Percentiles rank a stretch among this genome's conserved stretches.
These are phyloP conservation scores for Eumaeus atala DNA, from an alignment of 1,140 invertebrate species.

Conservation along the genomic window DNA sequence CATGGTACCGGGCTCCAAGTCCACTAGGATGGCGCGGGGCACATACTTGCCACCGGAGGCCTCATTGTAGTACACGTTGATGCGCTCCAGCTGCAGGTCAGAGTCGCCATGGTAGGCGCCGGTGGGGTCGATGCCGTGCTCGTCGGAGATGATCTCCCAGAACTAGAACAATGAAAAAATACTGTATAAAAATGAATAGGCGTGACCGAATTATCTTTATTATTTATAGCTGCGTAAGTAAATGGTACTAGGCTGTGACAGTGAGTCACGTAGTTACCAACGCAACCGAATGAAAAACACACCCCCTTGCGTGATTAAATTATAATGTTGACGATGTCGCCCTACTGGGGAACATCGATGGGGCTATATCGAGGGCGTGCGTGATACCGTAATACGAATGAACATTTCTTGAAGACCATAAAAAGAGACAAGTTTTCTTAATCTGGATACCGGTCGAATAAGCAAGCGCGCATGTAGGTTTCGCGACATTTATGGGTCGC, in stretches of 20 bases:
- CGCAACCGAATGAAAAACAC: conserved; percentile 35
- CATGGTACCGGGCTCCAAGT: conserved; percentile 96
- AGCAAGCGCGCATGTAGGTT: not conserved
- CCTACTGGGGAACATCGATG: conserved; percentile 31
- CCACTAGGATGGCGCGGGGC: conserved; percentile 91
- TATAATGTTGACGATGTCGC: conserved; percentile 35
- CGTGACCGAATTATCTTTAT: not conserved
- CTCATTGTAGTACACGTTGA: conserved; percentile 94
- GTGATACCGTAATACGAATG: not conserved
- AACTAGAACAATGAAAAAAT: conserved; percentile 78
- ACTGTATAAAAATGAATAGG: not conserved
- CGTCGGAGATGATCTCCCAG: conserved; percentile 95
- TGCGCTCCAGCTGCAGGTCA: conserved; percentile 89
- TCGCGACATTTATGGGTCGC: conserved; percentile 1
- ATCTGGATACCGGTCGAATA: not conserved
- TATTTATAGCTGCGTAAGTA: not conserved
- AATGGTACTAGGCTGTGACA: conserved; percentile 18
- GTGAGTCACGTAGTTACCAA: conserved; percentile 28
- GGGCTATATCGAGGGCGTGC: conserved; percentile 7
- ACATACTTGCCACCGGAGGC: conserved; percentile 93
- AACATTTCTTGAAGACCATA: not conserved
- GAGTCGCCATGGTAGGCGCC: conserved; percentile 88
- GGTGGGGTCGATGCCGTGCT: conserved; percentile 90
- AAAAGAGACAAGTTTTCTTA: not conserved
- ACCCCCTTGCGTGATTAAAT: conserved; percentile 19